phyloP scores from a whole-genome alignment of 2,888 invertebrate genomes.

The Mesorhabditis spiculigera region DNA sequence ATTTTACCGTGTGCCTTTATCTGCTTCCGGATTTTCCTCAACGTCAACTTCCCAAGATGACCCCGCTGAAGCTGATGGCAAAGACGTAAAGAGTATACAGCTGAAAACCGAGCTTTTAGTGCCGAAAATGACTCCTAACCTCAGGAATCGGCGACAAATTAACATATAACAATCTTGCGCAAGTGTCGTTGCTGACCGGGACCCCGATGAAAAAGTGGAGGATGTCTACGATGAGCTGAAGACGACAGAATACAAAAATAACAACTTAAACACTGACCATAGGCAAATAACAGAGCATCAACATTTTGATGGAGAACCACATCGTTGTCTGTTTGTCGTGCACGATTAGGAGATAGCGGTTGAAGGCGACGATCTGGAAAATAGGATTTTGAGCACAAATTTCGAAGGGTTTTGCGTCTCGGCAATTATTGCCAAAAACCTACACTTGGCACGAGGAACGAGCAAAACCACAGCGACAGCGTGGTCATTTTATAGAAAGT shows the following conservation, averaged over 20 bases:
- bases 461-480: constrained; percentile 2
- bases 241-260: neutral
- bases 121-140: neutral
- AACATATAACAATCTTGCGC: constrained; percentile 3
- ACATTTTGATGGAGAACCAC: neutral
- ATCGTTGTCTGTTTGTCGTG: neutral
- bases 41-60: neutral
- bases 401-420: no score
- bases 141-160: neutral
- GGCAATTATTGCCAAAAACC: neutral
- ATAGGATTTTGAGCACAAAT: neutral
- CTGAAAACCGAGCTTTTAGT: neutral
- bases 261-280: neutral
- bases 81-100: constrained; percentile 1
- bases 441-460: constrained; percentile 4
- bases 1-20: neutral
- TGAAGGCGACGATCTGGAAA: constrained; percentile 1
- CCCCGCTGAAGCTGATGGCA: neutral
- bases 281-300: neutral
- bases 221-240: neutral
- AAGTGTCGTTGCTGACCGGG: constrained; percentile 1
- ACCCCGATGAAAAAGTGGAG: neutral
- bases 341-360: constrained; percentile 2
- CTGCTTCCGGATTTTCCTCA: constrained; percentile 6
- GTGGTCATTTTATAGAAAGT: constrained; percentile 2